These are phyloP conservation scores for Gavialis gangeticus DNA, from an alignment of 2,113 vertebrate species.

Conservation along the genomic window DNA sequence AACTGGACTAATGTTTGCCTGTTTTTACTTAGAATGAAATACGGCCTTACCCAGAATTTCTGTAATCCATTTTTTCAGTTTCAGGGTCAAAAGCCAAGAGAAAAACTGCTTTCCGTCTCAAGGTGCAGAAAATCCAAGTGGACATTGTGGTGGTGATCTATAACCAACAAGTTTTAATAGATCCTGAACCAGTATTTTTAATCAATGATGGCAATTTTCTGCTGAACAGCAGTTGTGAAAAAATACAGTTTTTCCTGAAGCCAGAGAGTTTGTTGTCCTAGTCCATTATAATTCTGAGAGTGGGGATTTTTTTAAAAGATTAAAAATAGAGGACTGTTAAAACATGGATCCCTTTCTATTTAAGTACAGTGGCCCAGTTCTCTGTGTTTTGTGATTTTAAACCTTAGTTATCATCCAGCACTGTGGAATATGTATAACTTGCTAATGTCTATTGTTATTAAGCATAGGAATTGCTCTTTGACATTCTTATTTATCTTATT, in stretches of 20 bases:
- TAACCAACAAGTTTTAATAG: background rate
- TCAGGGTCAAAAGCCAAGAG: background rate
- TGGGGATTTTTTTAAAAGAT: background rate
- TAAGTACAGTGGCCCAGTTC: background rate
- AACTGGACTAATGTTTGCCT: background rate
- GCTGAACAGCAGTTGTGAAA: rapidly evolving
- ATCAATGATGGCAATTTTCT: rapidly evolving
- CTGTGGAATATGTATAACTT: background rate
- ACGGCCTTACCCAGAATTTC: background rate
- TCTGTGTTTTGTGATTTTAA: background rate
- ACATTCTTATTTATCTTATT: background rate
- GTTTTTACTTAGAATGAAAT: rapidly evolving
- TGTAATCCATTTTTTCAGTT: background rate
- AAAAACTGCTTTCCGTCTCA: rapidly evolving
- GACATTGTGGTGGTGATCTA: rapidly evolving
- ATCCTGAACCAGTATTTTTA: background rate
- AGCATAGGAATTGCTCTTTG: background rate
- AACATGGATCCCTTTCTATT: background rate
- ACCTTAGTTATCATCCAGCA: background rate
- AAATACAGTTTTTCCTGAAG: background rate
- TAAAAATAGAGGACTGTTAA: background rate
- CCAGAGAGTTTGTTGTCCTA: background rate
- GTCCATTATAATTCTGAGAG: background rate
- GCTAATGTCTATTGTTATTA: background rate
- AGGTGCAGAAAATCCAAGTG: background rate